Percentiles rank a stretch among this genome's conserved stretches.
Evolutionary conservation across 2,888 invertebrate genomes (phyloP).

Genomic region (Dasysyrphus albostriatus): DNA sequence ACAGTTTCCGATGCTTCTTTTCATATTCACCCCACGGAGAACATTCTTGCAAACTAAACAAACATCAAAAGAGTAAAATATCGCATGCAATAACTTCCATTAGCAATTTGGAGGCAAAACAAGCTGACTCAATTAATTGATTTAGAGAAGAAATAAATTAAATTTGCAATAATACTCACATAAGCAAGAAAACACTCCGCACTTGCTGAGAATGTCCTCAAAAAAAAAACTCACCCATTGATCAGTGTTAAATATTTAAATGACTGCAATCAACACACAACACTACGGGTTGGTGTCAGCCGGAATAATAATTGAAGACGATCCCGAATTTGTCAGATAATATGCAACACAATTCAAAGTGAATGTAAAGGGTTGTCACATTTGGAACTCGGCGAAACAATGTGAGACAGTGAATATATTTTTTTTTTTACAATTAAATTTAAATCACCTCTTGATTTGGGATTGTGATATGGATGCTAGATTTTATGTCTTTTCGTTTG

Average conservation of each 20-base stretch:
- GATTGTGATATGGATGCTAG: constrained; percentile 46
- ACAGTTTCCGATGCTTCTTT: not conserved
- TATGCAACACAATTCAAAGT: constrained; percentile 59
- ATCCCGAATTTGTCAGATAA: constrained; percentile 39
- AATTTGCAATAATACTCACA: constrained; percentile 46
- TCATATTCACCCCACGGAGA: not conserved
- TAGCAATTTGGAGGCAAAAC: constrained; percentile 29
- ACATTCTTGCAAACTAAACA: too few relatives aligned
- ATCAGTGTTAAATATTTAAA: constrained; percentile 58
- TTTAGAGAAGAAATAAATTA: constrained; percentile 54
- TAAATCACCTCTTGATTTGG: constrained; percentile 62
- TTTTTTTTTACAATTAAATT: constrained; percentile 74
- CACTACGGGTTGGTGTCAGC: constrained; percentile 39
- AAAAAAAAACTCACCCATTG: constrained; percentile 16
- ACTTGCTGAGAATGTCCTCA: not conserved
- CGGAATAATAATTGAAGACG: constrained; percentile 36
- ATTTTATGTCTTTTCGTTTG: constrained; percentile 68
- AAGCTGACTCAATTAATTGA: constrained; percentile 64
- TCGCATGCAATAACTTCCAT: constrained; percentile 34
- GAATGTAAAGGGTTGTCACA: constrained; percentile 50
- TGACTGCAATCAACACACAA: constrained; percentile 70
- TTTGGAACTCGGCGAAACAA: constrained; percentile 54
- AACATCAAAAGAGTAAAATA: constrained; percentile 54
- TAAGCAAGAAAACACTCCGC: not conserved
- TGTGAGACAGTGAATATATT: constrained; percentile 64